Conservation (phyloP, 1,140 invertebrate genomes). For the Glossosoma conforme region DNA sequence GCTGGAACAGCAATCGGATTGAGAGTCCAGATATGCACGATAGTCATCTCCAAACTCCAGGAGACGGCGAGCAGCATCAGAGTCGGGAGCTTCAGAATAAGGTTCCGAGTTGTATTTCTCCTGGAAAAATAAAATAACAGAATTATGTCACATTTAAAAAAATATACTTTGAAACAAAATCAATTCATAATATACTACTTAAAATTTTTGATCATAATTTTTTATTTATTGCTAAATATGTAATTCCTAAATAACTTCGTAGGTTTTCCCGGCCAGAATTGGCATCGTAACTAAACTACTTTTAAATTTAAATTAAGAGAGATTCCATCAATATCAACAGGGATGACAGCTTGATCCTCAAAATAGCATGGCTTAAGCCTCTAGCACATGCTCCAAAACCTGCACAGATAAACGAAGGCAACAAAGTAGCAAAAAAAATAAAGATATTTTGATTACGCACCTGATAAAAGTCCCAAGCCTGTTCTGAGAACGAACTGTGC, state of each 20-base stretch:
- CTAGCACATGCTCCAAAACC: too few species aligned
- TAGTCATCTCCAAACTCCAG: slow-evolving; percentile 90
- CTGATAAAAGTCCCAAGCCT: slow-evolving; percentile 80
- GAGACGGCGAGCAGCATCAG: slow-evolving; percentile 73
- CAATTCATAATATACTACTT: not conserved
- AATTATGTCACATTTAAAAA: slow-evolving; percentile 7
- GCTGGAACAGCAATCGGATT: slow-evolving; percentile 76
- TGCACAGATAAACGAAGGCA: too few species aligned
- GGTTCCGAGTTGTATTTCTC: slow-evolving; percentile 89
- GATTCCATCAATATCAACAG: too few species aligned
- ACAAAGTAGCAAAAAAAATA: too few species aligned
- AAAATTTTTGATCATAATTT: not conserved
- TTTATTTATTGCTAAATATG: not conserved
- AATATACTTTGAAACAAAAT: not conserved
- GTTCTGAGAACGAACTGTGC: slow-evolving; percentile 80
- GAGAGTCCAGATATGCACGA: slow-evolving; percentile 79
- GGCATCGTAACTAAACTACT: too few species aligned
- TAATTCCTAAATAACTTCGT: too few species aligned
- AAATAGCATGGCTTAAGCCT: too few species aligned
- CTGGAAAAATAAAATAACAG: slow-evolving; percentile 48
- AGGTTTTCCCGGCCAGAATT: too few species aligned
- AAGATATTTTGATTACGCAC: too few species aligned
- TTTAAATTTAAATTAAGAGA: too few species aligned
- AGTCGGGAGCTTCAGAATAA: slow-evolving; percentile 85
- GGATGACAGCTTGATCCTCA: too few species aligned